Evolutionary conservation across 2,113 vertebrate species (phyloP).

Genomic region (Galbula dea): DNA sequence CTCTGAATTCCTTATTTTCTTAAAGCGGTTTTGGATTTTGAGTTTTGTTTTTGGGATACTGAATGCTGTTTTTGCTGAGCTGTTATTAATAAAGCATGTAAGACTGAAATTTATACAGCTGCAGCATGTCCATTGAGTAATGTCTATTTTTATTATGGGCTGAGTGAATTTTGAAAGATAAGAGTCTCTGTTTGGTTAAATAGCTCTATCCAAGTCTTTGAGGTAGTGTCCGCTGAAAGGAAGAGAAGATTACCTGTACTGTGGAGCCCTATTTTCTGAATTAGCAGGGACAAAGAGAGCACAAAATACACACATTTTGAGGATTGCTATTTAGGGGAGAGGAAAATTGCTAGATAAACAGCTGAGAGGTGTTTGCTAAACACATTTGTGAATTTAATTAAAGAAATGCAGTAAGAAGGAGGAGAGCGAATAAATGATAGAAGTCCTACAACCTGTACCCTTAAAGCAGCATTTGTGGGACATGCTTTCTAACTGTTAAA

Average conservation of each 20-base stretch:
- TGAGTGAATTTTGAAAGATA: neutral
- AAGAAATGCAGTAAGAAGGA: neutral
- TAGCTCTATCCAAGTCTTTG: neutral
- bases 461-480: neutral
- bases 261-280: neutral
- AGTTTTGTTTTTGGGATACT: neutral
- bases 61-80: neutral
- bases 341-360: neutral
- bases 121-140: neutral
- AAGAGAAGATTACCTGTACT: neutral
- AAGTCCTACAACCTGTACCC: neutral
- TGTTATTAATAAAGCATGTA: neutral
- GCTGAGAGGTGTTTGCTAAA: neutral
- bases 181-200: neutral
- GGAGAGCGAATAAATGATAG: neutral
- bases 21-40: neutral
- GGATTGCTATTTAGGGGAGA: neutral
- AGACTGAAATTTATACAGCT: neutral
- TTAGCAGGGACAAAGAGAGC: neutral
- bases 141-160: neutral
- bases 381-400: neutral
- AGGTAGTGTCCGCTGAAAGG: accelerated
- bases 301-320: neutral
- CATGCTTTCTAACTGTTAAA: neutral
- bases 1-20: neutral